Evolutionary conservation across 1,140 invertebrate genomes (phyloP).

Genomic region (Bicyclus anynana): DNA sequence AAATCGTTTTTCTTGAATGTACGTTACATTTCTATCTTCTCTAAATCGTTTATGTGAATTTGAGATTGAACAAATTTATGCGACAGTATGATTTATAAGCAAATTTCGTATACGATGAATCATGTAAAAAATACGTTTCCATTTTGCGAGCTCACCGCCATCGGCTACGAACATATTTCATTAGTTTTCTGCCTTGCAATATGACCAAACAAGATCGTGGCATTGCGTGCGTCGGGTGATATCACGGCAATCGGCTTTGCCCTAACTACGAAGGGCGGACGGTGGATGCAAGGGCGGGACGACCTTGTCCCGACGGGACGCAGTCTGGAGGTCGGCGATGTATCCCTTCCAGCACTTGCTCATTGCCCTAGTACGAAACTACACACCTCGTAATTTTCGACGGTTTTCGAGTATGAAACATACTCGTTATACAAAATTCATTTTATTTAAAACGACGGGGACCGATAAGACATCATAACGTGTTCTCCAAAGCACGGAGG

Average conservation of each 20-base stretch:
- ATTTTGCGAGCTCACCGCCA: neutral
- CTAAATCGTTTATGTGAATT: neutral
- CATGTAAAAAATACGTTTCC: neutral
- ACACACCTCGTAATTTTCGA: too few relatives aligned
- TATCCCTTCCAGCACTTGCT: constrained; percentile 34
- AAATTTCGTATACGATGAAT: neutral
- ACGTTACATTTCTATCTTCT: too few relatives aligned
- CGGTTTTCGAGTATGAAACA: neutral
- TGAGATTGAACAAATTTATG: neutral
- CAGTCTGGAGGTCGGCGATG: constrained; percentile 64
- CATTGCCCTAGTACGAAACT: too few relatives aligned
- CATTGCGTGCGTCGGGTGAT: constrained; percentile 7
- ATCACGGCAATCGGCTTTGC: constrained; percentile 29
- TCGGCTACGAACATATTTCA: neutral
- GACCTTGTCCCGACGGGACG: constrained; percentile 50
- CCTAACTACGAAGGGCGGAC: constrained; percentile 50
- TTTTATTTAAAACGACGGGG: too few relatives aligned
- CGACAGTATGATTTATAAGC: neutral
- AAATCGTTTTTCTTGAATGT: too few relatives aligned
- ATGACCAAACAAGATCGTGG: neutral
- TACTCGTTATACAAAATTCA: too few relatives aligned
- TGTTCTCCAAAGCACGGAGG: too few relatives aligned
- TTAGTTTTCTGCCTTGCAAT: neutral
- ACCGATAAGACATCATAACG: too few relatives aligned
- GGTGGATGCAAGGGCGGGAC: constrained; percentile 55